Percentiles rank a stretch among this genome's conserved stretches.
phyloP scores from a whole-genome alignment of 2,113 vertebrate species.

The Sapayoa aenigma region DNA sequence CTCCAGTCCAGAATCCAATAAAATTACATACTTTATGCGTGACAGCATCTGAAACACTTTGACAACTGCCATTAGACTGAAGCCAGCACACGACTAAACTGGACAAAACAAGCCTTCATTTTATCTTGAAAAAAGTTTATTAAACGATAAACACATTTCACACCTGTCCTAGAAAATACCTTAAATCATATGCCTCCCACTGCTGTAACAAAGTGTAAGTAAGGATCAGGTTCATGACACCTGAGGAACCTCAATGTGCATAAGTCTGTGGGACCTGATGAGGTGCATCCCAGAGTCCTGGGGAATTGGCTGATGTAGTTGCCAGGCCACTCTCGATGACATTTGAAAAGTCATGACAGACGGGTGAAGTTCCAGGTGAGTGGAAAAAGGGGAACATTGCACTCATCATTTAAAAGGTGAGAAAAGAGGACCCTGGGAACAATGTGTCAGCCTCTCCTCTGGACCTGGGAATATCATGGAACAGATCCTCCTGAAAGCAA shows the following conservation, averaged over 20 bases:
- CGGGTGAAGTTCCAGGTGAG: neutral
- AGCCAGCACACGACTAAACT: neutral
- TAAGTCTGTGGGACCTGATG: neutral
- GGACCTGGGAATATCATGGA: neutral
- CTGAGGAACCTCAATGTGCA: too few species aligned
- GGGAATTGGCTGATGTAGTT: neutral
- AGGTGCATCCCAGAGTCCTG: neutral
- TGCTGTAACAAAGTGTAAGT: neutral
- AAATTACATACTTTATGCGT: neutral
- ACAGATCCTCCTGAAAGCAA: neutral
- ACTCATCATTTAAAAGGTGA: neutral
- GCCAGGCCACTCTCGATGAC: neutral
- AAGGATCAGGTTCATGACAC: fast-evolving
- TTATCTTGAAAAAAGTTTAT: neutral
- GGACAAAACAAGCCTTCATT: neutral
- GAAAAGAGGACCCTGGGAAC: neutral
- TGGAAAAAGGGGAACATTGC: neutral
- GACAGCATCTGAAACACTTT: neutral
- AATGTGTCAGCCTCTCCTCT: neutral
- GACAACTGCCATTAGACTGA: neutral
- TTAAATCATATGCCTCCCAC: neutral
- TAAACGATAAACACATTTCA: neutral
- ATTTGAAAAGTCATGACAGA: neutral
- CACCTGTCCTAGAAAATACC: neutral
- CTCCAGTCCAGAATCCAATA: neutral